phyloP scores from a whole-genome alignment of 1,140 invertebrate genomes.

The Drosophila lowei region DNA sequence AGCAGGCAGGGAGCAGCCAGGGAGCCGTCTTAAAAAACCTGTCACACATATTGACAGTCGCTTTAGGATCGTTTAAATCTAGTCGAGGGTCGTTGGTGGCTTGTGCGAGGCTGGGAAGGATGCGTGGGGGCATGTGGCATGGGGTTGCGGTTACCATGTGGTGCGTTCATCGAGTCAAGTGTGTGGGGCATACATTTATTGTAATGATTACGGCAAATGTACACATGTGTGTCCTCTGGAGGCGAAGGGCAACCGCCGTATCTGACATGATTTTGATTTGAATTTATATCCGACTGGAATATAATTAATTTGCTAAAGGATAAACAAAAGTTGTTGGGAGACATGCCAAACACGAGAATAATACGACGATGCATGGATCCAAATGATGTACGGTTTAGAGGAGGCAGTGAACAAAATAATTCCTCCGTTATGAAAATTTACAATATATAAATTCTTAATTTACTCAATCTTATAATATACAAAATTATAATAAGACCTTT shows the following conservation, averaged over 20 bases:
- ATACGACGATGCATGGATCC: no score
- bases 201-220: slow-evolving; percentile 24
- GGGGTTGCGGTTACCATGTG: slow-evolving; percentile 26
- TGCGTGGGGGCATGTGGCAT: not conserved
- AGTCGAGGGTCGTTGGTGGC: slow-evolving; percentile 25
- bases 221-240: not conserved
- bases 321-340: not conserved
- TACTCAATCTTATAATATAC: no score
- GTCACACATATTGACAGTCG: slow-evolving; percentile 58
- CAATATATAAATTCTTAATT: no score
- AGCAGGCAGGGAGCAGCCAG: not conserved
- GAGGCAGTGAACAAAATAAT: no score
- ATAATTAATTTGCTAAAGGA: slow-evolving; percentile 25
- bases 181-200: slow-evolving; percentile 38
- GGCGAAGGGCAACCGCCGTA: slow-evolving; percentile 34
- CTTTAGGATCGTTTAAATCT: slow-evolving; percentile 55
- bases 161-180: not conserved
- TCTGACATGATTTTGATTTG: slow-evolving; percentile 42
- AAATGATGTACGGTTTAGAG: no score
- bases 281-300: slow-evolving; percentile 27
- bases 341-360: slow-evolving; percentile 2
- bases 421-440: no score
- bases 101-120: slow-evolving; percentile 6
- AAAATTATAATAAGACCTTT: no score
- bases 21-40: slow-evolving; percentile 55